Percentiles rank a stretch among this genome's conserved stretches.
These are phyloP conservation scores for Strix aluco DNA, from an alignment of 2,113 vertebrate genomes.

Conservation along the genomic window DNA sequence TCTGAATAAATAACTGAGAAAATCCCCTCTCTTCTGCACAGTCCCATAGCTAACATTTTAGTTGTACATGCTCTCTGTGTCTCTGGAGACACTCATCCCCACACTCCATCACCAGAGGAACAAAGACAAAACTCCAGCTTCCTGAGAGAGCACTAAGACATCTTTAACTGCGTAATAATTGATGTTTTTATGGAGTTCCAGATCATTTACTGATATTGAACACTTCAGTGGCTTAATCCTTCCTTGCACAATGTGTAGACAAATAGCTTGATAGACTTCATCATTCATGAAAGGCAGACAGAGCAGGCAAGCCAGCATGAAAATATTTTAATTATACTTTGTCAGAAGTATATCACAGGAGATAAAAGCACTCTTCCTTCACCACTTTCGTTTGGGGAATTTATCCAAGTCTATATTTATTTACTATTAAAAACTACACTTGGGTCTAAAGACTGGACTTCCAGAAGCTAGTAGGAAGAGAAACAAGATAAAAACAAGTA, in stretches of 20 bases:
- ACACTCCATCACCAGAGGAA: background rate
- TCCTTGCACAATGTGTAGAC: conserved; percentile 11
- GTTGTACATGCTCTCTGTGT: background rate
- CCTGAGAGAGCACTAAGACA: background rate
- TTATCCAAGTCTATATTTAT: background rate
- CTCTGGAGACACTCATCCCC: background rate
- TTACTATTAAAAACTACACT: background rate
- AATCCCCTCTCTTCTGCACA: background rate
- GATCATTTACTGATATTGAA: conserved; percentile 36
- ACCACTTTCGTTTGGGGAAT: background rate
- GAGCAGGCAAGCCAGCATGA: conserved; percentile 26
- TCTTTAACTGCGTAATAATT: conserved; percentile 18
- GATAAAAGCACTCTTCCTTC: background rate
- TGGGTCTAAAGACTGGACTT: background rate
- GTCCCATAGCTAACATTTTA: background rate
- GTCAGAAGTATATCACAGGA: background rate
- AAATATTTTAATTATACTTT: conserved; percentile 59
- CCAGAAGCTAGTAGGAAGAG: background rate
- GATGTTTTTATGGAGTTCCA: conserved; percentile 38
- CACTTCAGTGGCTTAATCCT: conserved; percentile 26
- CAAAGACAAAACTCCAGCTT: background rate
- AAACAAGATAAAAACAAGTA: background rate
- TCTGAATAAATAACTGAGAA: background rate
- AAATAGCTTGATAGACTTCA: conserved; percentile 14
- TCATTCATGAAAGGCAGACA: background rate